A percentile compares a stretch with the other conserved stretches of the same genome.
Evolutionary conservation across 2,113 vertebrate genomes (phyloP).

Genomic region (Setophaga petechia): DNA sequence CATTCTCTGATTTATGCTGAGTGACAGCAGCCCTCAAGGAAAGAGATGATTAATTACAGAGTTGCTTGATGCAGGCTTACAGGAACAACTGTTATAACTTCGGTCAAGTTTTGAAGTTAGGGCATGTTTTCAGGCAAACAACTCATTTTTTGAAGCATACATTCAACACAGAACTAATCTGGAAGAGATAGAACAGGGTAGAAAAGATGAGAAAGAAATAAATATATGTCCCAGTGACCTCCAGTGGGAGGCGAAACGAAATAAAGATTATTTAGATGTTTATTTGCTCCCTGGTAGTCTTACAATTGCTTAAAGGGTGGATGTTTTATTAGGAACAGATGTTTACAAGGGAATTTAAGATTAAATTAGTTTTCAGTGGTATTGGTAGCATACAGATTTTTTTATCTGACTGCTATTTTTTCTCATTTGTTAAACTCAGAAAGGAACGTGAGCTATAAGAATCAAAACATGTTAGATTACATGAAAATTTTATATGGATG

Average conservation of each 20-base stretch:
- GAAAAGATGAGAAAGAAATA: neutral
- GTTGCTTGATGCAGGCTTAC: neutral
- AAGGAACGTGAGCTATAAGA: neutral
- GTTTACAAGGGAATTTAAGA: neutral
- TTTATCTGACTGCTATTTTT: neutral
- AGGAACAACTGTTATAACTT: neutral
- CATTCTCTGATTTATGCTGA: neutral
- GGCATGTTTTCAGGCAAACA: neutral
- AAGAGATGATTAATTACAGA: neutral
- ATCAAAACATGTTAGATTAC: neutral
- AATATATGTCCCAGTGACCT: neutral
- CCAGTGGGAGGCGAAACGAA: neutral
- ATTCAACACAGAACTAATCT: neutral
- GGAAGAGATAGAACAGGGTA: neutral
- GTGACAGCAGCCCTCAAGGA: neutral
- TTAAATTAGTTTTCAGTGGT: neutral
- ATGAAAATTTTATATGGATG: neutral
- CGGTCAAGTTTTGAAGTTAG: neutral
- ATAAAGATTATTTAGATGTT: neutral
- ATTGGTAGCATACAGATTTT: neutral
- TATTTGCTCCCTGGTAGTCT: neutral
- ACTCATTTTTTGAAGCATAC: neutral
- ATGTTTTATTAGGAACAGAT: neutral
- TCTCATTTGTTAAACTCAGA: neutral
- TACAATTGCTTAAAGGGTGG: neutral